phyloP scores from a whole-genome alignment of 1,140 invertebrate species.

The Phthorimaea operculella region DNA sequence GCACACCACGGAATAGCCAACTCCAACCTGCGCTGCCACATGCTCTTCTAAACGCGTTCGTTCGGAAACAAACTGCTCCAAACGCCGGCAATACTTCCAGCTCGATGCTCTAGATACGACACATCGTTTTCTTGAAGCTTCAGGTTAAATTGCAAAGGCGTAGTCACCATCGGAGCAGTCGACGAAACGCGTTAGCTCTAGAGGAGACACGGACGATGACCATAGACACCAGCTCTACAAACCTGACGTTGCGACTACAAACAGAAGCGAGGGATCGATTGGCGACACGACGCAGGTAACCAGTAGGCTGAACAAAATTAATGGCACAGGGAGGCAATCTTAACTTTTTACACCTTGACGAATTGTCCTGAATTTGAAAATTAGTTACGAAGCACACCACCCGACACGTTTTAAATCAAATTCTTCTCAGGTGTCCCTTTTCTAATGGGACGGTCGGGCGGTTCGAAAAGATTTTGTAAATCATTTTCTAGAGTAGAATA shows the following conservation, averaged over 20 bases:
- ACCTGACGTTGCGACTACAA: conserved; percentile 49
- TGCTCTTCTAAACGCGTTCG: conserved; percentile 59
- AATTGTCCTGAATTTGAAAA: conserved; percentile 35
- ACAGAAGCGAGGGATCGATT: conserved; percentile 32
- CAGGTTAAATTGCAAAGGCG: background rate
- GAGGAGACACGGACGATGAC: conserved; percentile 20
- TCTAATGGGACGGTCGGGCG: conserved; percentile 38
- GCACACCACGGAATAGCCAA: conserved; percentile 68
- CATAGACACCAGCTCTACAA: conserved; percentile 22
- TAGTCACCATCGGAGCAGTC: background rate
- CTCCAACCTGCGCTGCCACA: conserved; percentile 68
- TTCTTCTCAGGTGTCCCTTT: conserved; percentile 35
- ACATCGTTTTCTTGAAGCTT: background rate
- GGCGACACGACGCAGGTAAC: conserved; percentile 40
- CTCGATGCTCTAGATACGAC: background rate
- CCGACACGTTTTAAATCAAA: conserved; percentile 32
- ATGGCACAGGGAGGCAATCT: conserved; percentile 64
- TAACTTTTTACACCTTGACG: conserved; percentile 33
- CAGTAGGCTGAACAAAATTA: conserved; percentile 47
- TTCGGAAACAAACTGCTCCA: background rate
- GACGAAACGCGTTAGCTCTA: conserved; percentile 32
- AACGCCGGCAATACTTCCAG: background rate
- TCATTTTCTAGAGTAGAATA: conserved; percentile 59
- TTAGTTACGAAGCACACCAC: conserved; percentile 46
- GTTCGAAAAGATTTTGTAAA: conserved; percentile 52